Conservation (phyloP, 53 echinoderm and acorn worm genomes). For the Mesocentrotus franciscanus region DNA sequence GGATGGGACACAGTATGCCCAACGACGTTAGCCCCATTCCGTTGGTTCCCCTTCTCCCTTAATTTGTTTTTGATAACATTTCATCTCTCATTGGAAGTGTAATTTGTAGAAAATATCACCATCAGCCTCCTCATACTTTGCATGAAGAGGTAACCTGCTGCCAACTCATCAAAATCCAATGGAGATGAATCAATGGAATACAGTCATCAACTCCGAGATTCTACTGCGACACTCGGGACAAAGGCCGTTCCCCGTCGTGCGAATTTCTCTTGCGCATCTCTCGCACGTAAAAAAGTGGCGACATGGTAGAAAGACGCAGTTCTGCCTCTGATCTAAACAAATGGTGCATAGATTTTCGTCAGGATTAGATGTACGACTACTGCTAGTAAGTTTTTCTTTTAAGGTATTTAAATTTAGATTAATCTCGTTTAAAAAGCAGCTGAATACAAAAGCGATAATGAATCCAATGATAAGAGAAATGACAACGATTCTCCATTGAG, state of each 20-base stretch:
- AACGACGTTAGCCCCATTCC: too few species aligned
- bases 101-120: too few species aligned
- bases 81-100: too few species aligned
- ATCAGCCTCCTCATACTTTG: too few species aligned
- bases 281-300: neutral
- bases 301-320: constrained; percentile 3
- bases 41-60: too few species aligned
- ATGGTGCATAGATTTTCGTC: neutral
- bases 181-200: neutral
- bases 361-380: neutral
- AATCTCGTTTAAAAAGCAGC: neutral
- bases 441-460: neutral
- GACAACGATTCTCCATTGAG: neutral
- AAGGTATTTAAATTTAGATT: neutral
- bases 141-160: too few species aligned
- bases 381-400: neutral
- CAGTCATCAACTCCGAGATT: neutral
- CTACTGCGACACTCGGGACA: neutral
- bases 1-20: too few species aligned
- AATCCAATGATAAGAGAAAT: neutral
- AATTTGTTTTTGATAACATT: too few species aligned
- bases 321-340: neutral
- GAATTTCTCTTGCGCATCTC: neutral
- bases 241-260: neutral
- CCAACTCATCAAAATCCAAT: neutral